Evolutionary conservation across 2,888 invertebrate genomes (phyloP).

Genomic region (Coenonympha glycerion): DNA sequence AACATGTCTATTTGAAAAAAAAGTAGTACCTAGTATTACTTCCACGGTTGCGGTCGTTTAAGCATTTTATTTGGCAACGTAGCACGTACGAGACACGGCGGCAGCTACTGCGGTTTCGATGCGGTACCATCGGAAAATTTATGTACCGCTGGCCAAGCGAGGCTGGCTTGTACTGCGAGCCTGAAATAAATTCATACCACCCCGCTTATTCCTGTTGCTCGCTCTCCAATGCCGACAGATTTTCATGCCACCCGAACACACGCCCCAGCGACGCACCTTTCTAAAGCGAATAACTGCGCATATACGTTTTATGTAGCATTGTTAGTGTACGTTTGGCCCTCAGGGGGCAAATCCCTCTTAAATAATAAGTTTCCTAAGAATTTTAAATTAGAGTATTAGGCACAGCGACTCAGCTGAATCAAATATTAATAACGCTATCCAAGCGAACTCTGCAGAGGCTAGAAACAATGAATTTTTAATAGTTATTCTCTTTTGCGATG

Average conservation of each 20-base stretch:
- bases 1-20: neutral
- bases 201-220: slow-evolving; percentile 41
- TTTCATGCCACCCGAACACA: slow-evolving; percentile 25
- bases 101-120: slow-evolving; percentile 67
- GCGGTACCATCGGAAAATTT: slow-evolving; percentile 69
- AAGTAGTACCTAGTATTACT: neutral
- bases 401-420: slow-evolving; percentile 59
- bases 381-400: slow-evolving; percentile 70
- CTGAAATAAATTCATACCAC: slow-evolving; percentile 44
- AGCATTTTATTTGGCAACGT: slow-evolving; percentile 60
- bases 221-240: slow-evolving; percentile 49
- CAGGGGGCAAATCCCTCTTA: slow-evolving; percentile 53
- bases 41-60: slow-evolving; percentile 12
- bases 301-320: slow-evolving; percentile 41
- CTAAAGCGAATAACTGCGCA: slow-evolving; percentile 55
- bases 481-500: slow-evolving; percentile 59
- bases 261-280: slow-evolving; percentile 39
- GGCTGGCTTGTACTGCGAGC: slow-evolving; percentile 51
- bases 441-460: slow-evolving; percentile 50
- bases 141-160: slow-evolving; percentile 68
- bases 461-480: slow-evolving; percentile 68
- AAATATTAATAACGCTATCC: slow-evolving; percentile 70
- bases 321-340: slow-evolving; percentile 46
- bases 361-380: slow-evolving; percentile 73
- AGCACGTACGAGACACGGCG: slow-evolving; percentile 57